Conservation (phyloP, 2,888 invertebrate genomes). For the Falcaria lacertinaria region DNA sequence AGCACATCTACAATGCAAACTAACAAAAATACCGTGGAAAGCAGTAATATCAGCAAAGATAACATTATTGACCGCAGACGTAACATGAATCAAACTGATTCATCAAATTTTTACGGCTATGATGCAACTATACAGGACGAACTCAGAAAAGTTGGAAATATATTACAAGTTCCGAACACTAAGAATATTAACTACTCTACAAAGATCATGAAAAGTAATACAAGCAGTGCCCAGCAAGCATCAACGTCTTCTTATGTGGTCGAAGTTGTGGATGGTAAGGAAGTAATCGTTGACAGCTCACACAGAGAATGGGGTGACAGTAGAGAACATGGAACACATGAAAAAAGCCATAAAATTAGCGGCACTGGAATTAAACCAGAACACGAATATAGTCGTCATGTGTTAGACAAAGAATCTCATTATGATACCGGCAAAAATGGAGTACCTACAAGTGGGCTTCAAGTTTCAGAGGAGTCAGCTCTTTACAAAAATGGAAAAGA, state of each 20-base stretch:
- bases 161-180: slow-evolving; percentile 56
- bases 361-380: slow-evolving; percentile 79
- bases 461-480: slow-evolving; percentile 62
- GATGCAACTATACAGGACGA: slow-evolving; percentile 67
- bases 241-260: slow-evolving; percentile 82
- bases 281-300: slow-evolving; percentile 78
- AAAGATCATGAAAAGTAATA: slow-evolving; percentile 77
- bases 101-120: slow-evolving; percentile 71
- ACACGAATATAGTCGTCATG: slow-evolving; percentile 77
- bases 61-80: slow-evolving; percentile 39
- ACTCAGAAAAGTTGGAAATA: slow-evolving; percentile 65
- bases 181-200: slow-evolving; percentile 66
- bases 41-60: slow-evolving; percentile 31
- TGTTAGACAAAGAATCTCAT: slow-evolving; percentile 75
- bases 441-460: slow-evolving; percentile 63
- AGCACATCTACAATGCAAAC: slow-evolving; percentile 17
- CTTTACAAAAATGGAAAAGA: slow-evolving; percentile 68
- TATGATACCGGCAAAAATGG: slow-evolving; percentile 81
- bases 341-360: slow-evolving; percentile 74
- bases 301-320: slow-evolving; percentile 80
- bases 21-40: slow-evolving; percentile 34
- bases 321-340: slow-evolving; percentile 70
- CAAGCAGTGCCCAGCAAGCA: slow-evolving; percentile 79
- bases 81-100: slow-evolving; percentile 58
- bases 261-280: slow-evolving; percentile 82